A percentile compares a stretch with the other conserved stretches of the same genome.
Evolutionary conservation across 2,113 vertebrate species (phyloP).

Genomic region (Neodon shergylaensis): DNA sequence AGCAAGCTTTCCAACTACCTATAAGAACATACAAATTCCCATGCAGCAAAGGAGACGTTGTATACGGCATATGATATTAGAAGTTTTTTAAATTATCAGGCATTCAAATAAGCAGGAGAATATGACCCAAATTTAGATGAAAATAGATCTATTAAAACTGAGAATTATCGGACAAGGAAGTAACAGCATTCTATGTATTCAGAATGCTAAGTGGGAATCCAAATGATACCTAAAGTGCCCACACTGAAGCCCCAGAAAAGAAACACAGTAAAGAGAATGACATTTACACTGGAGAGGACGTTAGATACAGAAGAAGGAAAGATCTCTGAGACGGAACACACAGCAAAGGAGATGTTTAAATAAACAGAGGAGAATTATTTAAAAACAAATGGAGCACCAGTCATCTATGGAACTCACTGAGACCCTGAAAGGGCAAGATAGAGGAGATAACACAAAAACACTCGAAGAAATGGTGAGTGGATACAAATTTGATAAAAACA

Average conservation of each 20-base stretch:
- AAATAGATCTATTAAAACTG: neutral
- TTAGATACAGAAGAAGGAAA: neutral
- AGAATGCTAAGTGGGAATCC: neutral
- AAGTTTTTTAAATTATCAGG: neutral
- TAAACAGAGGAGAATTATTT: neutral
- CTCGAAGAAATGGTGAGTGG: neutral
- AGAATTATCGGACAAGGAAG: neutral
- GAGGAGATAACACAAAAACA: neutral
- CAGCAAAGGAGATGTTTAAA: neutral
- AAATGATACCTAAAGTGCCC: neutral
- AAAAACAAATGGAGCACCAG: neutral
- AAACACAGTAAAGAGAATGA: neutral
- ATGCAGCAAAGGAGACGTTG: neutral
- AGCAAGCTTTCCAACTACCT: neutral
- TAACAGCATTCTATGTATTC: neutral
- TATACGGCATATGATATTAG: neutral
- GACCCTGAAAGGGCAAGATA: neutral
- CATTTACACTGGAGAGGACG: neutral
- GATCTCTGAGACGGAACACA: neutral
- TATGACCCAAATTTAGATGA: neutral
- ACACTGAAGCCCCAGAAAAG: neutral
- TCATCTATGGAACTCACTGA: neutral
- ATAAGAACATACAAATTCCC: conserved; percentile 4
- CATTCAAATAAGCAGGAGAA: neutral
- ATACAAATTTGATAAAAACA: neutral